These are phyloP conservation scores for Amia ocellicauda DNA, from an alignment of 2,113 vertebrate genomes.

Conservation along the genomic window DNA sequence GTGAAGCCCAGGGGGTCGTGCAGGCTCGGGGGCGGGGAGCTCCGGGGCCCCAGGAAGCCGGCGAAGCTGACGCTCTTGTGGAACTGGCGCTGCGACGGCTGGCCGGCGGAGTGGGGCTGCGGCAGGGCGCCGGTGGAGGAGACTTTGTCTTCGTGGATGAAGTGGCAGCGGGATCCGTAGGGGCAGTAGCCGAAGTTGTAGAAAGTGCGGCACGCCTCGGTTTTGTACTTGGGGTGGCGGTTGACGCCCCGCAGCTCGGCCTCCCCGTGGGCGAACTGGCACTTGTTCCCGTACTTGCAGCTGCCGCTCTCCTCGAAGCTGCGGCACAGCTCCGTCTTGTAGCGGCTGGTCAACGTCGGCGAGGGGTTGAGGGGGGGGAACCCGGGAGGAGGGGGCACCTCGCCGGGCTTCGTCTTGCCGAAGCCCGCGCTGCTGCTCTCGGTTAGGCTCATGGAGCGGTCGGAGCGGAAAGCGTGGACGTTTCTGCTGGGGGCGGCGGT, in stretches of 20 bases:
- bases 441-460: conserved; percentile 72
- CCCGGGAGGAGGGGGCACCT: conserved; percentile 67
- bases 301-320: conserved; percentile 69
- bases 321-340: conserved; percentile 75
- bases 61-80: conserved; percentile 83
- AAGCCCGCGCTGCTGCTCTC: conserved; percentile 56
- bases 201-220: conserved; percentile 86
- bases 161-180: conserved; percentile 84
- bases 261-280: conserved; percentile 83
- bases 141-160: conserved; percentile 76
- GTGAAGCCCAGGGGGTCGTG: conserved; percentile 65
- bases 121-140: conserved; percentile 38
- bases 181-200: conserved; percentile 85
- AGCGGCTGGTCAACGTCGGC: conserved; percentile 59
- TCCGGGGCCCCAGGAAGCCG: conserved; percentile 62
- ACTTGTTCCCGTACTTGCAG: conserved; percentile 75
- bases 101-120: conserved; percentile 31
- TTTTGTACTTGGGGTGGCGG: conserved; percentile 90
- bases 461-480: conserved; percentile 51
- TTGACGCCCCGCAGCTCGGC: conserved; percentile 73
- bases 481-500: conserved; percentile 37
- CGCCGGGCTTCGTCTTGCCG: conserved; percentile 45
- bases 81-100: conserved; percentile 54
- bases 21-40: conserved; percentile 53
- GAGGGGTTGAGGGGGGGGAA: conserved; percentile 63